Percentiles rank a stretch among this genome's conserved stretches.
phyloP scores from a whole-genome alignment of 2,888 invertebrate genomes.

The Eupithecia subfuscata region DNA sequence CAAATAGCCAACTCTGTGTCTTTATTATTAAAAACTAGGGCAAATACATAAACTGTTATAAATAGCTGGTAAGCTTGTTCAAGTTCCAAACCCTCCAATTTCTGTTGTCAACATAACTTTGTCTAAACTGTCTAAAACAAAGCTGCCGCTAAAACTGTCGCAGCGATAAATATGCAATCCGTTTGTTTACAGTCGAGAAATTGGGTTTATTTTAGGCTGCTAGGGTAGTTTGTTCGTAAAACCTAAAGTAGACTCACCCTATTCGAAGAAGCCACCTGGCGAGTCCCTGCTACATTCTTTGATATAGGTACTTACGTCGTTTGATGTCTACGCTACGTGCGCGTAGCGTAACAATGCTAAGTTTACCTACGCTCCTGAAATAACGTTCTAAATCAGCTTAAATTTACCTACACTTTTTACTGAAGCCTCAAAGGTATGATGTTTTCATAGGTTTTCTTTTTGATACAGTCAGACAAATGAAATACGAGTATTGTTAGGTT shows the following conservation, averaged over 20 bases:
- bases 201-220: constrained; percentile 43
- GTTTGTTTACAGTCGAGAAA: constrained; percentile 41
- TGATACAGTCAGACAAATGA: not conserved
- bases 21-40: not conserved
- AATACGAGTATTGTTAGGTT: not conserved
- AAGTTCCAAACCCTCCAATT: constrained; percentile 21
- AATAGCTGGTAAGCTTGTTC: constrained; percentile 8
- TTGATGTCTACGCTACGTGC: constrained; percentile 79
- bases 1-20: not conserved
- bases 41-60: constrained; percentile 28
- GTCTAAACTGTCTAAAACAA: constrained; percentile 40
- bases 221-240: constrained; percentile 61
- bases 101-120: constrained; percentile 33
- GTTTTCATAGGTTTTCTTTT: not conserved
- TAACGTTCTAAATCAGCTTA: constrained; percentile 62
- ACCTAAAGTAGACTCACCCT: constrained; percentile 69
- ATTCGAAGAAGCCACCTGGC: constrained; percentile 62
- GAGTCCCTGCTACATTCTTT: constrained; percentile 68
- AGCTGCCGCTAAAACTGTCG: constrained; percentile 42
- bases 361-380: constrained; percentile 68
- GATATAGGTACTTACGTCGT: constrained; percentile 67
- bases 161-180: constrained; percentile 43
- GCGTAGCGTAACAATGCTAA: constrained; percentile 69
- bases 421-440: constrained; percentile 45
- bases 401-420: constrained; percentile 60